Conservation (phyloP, 2,888 invertebrate genomes). For the Leptopterna dolabrata region DNA sequence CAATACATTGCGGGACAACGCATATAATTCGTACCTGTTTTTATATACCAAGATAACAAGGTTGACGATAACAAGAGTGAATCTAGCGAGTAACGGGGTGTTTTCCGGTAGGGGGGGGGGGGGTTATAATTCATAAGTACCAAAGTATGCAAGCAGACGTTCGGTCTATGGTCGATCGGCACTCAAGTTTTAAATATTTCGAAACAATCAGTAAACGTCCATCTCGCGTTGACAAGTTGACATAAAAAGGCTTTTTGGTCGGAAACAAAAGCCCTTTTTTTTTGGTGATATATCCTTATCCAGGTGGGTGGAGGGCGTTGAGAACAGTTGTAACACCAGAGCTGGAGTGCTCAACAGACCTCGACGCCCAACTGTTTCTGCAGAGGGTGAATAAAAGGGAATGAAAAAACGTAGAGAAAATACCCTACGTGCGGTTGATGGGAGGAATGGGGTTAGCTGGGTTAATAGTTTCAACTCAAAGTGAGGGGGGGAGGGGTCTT, state of each 20-base stretch:
- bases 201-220: too few species aligned
- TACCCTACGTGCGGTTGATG: conserved; percentile 1
- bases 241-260: background rate
- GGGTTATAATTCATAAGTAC: too few species aligned
- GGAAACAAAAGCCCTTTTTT: background rate
- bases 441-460: background rate
- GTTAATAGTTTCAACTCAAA: background rate
- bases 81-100: too few species aligned
- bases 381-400: background rate
- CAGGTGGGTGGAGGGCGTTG: background rate
- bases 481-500: background rate
- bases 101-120: too few species aligned
- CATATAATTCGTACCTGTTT: too few species aligned
- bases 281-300: background rate
- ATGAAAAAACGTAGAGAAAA: background rate
- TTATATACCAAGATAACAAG: too few species aligned
- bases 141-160: too few species aligned
- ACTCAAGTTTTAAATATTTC: too few species aligned
- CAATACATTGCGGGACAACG: too few species aligned
- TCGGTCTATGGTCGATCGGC: too few species aligned
- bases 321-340: background rate
- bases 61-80: too few species aligned
- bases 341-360: background rate
- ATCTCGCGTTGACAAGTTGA: background rate
- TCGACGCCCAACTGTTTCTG: conserved; percentile 3